phyloP scores from a whole-genome alignment of 2,888 invertebrate genomes.

The Hydraecia micacea region DNA sequence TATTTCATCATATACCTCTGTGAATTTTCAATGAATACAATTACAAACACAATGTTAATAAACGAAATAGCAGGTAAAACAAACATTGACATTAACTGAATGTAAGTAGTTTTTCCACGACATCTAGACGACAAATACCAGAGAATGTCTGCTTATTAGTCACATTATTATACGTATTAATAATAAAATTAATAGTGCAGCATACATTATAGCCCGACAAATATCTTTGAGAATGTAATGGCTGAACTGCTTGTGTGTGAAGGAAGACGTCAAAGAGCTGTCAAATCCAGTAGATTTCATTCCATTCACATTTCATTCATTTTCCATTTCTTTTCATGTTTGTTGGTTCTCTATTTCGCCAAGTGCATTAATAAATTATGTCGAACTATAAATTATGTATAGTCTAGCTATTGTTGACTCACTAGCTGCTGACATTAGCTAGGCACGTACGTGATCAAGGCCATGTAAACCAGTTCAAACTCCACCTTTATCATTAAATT shows the following conservation, averaged over 20 bases:
- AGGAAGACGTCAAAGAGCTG: not conserved
- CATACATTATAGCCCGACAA: not conserved
- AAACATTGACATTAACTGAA: slow-evolving; percentile 4
- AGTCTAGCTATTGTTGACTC: slow-evolving; percentile 40
- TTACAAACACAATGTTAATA: not conserved
- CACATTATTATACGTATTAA: not conserved
- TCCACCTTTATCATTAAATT: slow-evolving; percentile 34
- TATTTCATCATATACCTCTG: slow-evolving; percentile 8
- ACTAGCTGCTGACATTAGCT: slow-evolving; percentile 15
- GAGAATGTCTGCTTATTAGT: slow-evolving; percentile 1
- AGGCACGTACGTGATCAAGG: slow-evolving; percentile 54
- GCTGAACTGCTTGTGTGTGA: not conserved
- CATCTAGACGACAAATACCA: not conserved
- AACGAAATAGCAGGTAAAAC: not conserved
- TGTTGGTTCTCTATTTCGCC: not conserved
- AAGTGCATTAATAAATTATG: not conserved
- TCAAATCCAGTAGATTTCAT: not conserved
- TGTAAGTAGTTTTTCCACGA: not conserved
- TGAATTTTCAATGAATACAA: not conserved
- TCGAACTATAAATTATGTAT: not conserved
- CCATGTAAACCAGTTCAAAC: slow-evolving; percentile 13
- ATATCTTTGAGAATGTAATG: not conserved
- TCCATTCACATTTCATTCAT: not conserved
- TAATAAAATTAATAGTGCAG: not conserved
- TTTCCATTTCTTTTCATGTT: not conserved